A percentile compares a stretch with the other conserved stretches of the same genome.
These are phyloP conservation scores for Sylvicapra grimmia DNA, from an alignment of 2,113 vertebrate species.

Conservation along the genomic window DNA sequence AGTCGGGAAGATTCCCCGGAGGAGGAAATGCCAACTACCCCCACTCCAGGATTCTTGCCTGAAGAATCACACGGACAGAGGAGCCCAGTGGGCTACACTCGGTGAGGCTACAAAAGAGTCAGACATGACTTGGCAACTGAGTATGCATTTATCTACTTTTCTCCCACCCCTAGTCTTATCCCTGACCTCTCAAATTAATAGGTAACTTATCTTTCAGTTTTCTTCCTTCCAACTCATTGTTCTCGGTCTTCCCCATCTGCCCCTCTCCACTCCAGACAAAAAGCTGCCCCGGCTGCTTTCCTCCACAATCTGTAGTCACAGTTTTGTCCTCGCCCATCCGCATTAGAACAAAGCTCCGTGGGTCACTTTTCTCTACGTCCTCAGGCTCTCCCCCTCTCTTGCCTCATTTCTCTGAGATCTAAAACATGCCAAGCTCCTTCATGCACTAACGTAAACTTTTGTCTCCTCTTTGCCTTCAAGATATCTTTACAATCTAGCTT, in stretches of 20 bases:
- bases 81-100: background rate
- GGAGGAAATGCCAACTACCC: background rate
- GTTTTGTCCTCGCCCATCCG: background rate
- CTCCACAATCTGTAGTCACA: background rate
- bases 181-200: background rate
- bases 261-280: background rate
- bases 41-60: background rate
- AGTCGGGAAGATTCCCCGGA: fast-evolving
- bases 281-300: background rate
- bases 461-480: background rate
- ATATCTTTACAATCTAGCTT: background rate
- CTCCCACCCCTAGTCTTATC: background rate
- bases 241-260: background rate
- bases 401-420: background rate
- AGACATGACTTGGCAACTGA: background rate
- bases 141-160: background rate
- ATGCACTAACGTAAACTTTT: background rate
- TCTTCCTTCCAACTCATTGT: background rate
- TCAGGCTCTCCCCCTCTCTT: background rate
- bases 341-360: background rate
- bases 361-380: background rate
- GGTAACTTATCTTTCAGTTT: background rate
- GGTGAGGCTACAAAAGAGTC: background rate
- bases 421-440: background rate
- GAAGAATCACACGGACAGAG: background rate